Base-by-base conservation (phyloP, 2,113 vertebrate species). In the Cnemophilus loriae region DNA sequence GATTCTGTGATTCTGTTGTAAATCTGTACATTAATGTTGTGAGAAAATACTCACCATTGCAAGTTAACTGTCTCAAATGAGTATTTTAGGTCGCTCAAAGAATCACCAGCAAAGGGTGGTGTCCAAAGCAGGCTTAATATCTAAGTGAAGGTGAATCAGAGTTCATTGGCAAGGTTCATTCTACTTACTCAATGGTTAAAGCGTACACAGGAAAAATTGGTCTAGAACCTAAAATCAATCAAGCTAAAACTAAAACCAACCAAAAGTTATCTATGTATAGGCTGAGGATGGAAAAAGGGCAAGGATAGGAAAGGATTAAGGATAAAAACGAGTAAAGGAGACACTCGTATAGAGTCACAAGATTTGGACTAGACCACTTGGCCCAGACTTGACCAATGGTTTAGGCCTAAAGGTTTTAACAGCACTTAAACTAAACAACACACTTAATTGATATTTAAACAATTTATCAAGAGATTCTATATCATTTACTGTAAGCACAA, bases 211-310 rank as follows among this genome's bases (percentile, higher is more conserved):
- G 32, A 28, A 32, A 50, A 73, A 59, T 7, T 33, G 10, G 6
- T 57, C 10, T 28, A 44, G 27, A 65, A 33, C 15, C 12, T 50
- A 50, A 65, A 50, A 65, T 59, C 32, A 52, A 24, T 50, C 44
- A 37, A 33, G 19, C 27, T 73, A 24, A 57, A 65, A 57, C 22
- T 33, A 27, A 73, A 73, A 28, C 11, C 4, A 44, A 22, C 13
- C 26, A 32, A 65, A 80, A 37, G 19, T 33, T 2, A 57, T 33
- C 17, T 42, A 7, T 0, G 0, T 33, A 6, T 49, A 52, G 60
- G 4, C 19, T 59, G 13, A 6, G 6, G 3, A 52, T 74, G 37
- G 28, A n/a, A 27, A 57, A 74, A 20, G 8, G 6, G 11, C 23
- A 33, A 33, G 15, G 27, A 74, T 16, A 33, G 68, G 19, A 65